phyloP scores from a whole-genome alignment of 1,140 invertebrate genomes.

The Patella vulgata region DNA sequence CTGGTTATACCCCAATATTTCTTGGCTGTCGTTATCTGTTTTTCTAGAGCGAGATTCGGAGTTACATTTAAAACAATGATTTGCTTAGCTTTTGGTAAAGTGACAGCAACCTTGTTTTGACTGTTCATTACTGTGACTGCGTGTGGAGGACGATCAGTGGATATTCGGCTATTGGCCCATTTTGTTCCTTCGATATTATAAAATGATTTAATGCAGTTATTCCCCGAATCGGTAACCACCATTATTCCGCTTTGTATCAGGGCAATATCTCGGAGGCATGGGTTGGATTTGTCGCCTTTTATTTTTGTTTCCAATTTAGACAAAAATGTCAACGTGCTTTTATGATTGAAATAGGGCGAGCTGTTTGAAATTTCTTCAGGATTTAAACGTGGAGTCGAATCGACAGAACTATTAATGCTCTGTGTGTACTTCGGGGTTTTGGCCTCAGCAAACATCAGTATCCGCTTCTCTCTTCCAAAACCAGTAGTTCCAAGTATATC shows the following conservation, averaged over 20 bases:
- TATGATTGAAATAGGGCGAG: no score
- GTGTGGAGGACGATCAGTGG: background rate
- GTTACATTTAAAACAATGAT: background rate
- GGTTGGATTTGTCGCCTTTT: constrained; percentile 1
- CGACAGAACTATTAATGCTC: no score
- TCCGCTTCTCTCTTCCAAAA: no score
- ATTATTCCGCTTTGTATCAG: background rate
- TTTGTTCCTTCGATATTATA: constrained; percentile 1
- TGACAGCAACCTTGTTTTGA: background rate
- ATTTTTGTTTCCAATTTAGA: background rate
- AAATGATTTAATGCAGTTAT: constrained; percentile 9
- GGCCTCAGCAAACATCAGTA: no score
- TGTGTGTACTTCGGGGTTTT: no score
- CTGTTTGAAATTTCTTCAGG: no score
- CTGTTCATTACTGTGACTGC: background rate
- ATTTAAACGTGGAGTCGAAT: no score
- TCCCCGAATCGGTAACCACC: constrained; percentile 10
- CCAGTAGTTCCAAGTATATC: no score
- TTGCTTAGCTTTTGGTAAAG: constrained; percentile 10
- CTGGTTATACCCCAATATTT: background rate
- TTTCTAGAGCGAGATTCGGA: background rate
- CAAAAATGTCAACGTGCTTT: no score
- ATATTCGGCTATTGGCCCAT: background rate
- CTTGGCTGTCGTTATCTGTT: constrained; percentile 5
- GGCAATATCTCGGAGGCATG: constrained; percentile 4